Base-by-base conservation (phyloP, 2,113 vertebrate species). In the Tragelaphus buxtoni region DNA sequence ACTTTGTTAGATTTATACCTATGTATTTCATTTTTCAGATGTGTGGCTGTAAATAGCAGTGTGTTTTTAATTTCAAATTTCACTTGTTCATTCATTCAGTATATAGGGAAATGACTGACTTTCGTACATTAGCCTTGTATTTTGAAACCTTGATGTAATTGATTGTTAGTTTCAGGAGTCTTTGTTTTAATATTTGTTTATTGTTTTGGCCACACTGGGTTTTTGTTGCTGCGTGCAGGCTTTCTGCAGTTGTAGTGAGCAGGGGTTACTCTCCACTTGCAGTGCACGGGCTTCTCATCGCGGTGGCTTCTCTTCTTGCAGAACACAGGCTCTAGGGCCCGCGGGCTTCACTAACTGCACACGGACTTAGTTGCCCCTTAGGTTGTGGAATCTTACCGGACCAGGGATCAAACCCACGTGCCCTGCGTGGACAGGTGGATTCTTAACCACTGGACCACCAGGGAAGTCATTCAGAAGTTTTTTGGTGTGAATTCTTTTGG, bases 31-130 rank as follows among this genome's bases (percentile, higher is more conserved):
- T 69, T 74, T 81, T 92, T 49, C 22, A 32, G 47, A 49, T 4
- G 3, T 80, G 24, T 3, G 26, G 22, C 14, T 88, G 1, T 90
- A 83, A 79, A 26, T 58, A 14, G 13, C 7, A 28, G 35, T 35
- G 76, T 80, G 9, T 80, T 94, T 95, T 88, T 79, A 84, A 74
- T 91, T 84, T 84, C 45, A 80, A 35, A 55, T 83, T 49, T 11
- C 10, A 22, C 20, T 56, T 79, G 7, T 45, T 80, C 20, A 24
- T 77, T 69, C 65, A 39, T 56, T 9, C 42, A 12, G 5, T 74
- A 22, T 30, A 45, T 47, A 84, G 45, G 51, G 79, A 88, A 69
- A 24, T 20, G 9, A 47, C 56, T 49, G 14, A 45, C 10, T 86
- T 85, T 74, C 39, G 13, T 42, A 14, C 24, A 58, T 49, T 51